Conservation (phyloP, 2,888 invertebrate species). For the Zygogramma bicolorata region DNA sequence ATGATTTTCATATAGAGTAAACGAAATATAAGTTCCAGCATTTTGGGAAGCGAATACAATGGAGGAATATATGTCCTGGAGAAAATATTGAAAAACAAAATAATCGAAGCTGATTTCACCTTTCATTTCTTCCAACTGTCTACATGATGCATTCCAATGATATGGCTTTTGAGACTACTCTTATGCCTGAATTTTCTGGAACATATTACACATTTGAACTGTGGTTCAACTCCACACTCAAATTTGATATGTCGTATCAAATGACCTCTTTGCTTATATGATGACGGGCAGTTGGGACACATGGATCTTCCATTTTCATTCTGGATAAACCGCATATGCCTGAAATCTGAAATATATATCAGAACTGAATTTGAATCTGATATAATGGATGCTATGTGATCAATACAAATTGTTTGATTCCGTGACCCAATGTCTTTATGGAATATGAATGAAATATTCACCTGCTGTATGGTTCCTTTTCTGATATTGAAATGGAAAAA, state of each 20-base stretch:
- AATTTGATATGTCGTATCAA: slow-evolving; percentile 51
- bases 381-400: too few species aligned
- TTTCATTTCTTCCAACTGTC: background rate
- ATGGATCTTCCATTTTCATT: slow-evolving; percentile 54
- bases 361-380: background rate
- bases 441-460: too few species aligned
- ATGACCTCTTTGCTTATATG: slow-evolving; percentile 59
- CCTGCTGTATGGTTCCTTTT: too few species aligned
- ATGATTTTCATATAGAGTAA: too few species aligned
- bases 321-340: slow-evolving; percentile 53
- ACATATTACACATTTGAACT: slow-evolving; percentile 66
- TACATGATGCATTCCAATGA: background rate
- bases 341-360: slow-evolving; percentile 49
- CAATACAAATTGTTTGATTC: background rate
- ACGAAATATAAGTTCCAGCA: too few species aligned
- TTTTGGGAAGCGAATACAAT: too few species aligned
- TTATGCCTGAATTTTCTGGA: slow-evolving; percentile 66
- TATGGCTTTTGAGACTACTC: slow-evolving; percentile 68
- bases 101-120: too few species aligned
- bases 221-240: slow-evolving; percentile 45
- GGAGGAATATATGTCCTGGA: too few species aligned
- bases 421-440: background rate
- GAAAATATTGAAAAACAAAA: too few species aligned
- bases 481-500: too few species aligned
- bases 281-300: slow-evolving; percentile 55